Evolutionary conservation across 2,797 vertebrate genomes (phyloP), one percentile per base, ranked within the genome.

Genomic region (Emys orbicularis): DNA sequence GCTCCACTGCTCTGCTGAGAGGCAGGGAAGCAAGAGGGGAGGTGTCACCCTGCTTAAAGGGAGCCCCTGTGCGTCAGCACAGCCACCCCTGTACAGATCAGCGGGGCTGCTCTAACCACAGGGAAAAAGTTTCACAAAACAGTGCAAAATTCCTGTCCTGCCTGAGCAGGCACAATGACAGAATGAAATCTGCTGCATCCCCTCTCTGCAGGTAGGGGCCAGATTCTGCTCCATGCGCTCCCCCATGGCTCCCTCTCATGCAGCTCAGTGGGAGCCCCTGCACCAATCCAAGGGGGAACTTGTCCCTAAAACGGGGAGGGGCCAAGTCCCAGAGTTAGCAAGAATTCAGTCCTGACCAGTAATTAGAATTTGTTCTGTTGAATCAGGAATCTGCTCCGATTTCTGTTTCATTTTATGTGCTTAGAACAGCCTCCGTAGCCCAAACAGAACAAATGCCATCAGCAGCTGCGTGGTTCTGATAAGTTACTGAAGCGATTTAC

Each of bases 391-490:
- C 15, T 18, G 2, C 1, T 37, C n/a, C 44, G 23, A 4, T 54
- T 84, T 87, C 2, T 8, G 34, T 41, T 44, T 15, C 23, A 3
- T 12, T 31, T 76, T 27, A 79, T 0, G 0, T 44, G 74, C 72
- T 76, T 21, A 27, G 3, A 0, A 31, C 84, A 83, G 80, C 88
- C 87, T 27, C 81, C 0, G 2, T 0, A 3, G 3, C 12, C 6
- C 0, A 0, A 2, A 37, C n/a, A 37, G n/a, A 41, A 21, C 9
- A 11, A 37, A 37, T 37, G n/a, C n/a, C n/a, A 72, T 19, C 87
- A 84, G 53, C 84, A 6, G 13, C 4, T 37, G 19, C 2, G 5
- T 41, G 65, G 37, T 21, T 41, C n/a, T 23, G 19, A 41, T 5
- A 41, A 72, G 65, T 9, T 41, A 37, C 65, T 23, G 65, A 72